A percentile compares a stretch with the other conserved stretches of the same genome.
phyloP scores from a whole-genome alignment of 2,113 vertebrate genomes.

The Sander lucioperca region DNA sequence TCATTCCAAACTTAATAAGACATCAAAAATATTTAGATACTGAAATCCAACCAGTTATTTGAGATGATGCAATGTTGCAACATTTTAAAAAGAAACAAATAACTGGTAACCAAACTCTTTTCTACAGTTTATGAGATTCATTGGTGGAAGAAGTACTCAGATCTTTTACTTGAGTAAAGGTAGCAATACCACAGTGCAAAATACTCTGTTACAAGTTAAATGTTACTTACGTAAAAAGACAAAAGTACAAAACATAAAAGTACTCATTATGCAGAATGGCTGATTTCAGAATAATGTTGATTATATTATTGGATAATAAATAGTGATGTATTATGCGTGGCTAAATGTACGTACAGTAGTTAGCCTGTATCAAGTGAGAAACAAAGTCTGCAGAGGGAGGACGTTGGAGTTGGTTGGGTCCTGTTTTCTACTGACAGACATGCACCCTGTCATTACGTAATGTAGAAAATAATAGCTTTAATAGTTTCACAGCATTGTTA shows the following conservation, averaged over 20 bases:
- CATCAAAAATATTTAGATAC: constrained; percentile 22
- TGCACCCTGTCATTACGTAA: background rate
- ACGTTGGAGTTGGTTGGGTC: background rate
- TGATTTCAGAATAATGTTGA: too few species aligned
- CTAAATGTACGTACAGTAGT: too few species aligned
- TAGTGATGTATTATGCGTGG: too few species aligned
- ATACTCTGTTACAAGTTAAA: too few species aligned
- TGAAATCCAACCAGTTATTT: constrained; percentile 17
- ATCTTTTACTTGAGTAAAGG: too few species aligned
- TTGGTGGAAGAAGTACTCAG: too few species aligned
- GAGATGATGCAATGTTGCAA: background rate
- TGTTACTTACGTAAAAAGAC: too few species aligned
- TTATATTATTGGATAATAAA: too few species aligned
- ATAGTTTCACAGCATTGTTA: constrained; percentile 3
- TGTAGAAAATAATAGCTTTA: background rate
- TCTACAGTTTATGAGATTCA: too few species aligned
- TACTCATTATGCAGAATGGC: too few species aligned
- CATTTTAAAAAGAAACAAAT: background rate
- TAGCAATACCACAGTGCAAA: too few species aligned
- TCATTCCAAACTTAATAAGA: constrained; percentile 2
- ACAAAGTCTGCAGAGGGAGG: background rate
- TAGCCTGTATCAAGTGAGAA: background rate
- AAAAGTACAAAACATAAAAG: too few species aligned
- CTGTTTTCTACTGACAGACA: background rate
- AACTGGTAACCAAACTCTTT: background rate